Evolutionary conservation across 2,113 vertebrate species (phyloP).

Genomic region (Hepsetus odoe): DNA sequence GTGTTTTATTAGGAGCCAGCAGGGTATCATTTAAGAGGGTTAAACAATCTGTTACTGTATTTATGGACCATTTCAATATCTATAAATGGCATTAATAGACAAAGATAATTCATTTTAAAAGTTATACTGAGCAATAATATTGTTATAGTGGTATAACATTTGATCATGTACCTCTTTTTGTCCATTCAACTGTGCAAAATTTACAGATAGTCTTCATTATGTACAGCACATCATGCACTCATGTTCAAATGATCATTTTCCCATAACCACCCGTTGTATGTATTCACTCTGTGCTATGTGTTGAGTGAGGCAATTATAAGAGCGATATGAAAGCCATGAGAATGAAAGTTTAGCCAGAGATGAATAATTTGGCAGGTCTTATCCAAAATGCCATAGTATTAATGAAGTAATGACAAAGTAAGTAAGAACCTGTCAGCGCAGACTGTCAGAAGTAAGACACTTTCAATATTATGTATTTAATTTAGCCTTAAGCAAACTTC

Average conservation of each 20-base stretch:
- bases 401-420: constrained; percentile 24
- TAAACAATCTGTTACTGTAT: too few relatives aligned
- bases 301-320: constrained; percentile 6
- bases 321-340: not conserved
- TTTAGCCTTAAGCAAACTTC: constrained; percentile 43
- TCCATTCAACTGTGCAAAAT: not conserved
- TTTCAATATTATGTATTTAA: constrained; percentile 35
- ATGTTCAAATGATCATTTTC: not conserved
- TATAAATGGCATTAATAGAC: too few relatives aligned
- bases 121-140: too few relatives aligned
- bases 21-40: too few relatives aligned
- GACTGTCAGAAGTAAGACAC: constrained; percentile 16
- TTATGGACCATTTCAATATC: too few relatives aligned
- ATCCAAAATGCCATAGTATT: constrained; percentile 2
- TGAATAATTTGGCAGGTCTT: not conserved
- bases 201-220: not conserved
- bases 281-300: not conserved
- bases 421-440: constrained; percentile 15
- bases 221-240: not conserved
- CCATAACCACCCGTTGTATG: not conserved
- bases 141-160: too few relatives aligned
- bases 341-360: constrained; percentile 6
- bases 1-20: too few relatives aligned
- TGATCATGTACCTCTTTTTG: too few relatives aligned
- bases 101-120: too few relatives aligned